Conservation (phyloP, 2,888 invertebrate genomes). For the Scaptomyza parva region DNA sequence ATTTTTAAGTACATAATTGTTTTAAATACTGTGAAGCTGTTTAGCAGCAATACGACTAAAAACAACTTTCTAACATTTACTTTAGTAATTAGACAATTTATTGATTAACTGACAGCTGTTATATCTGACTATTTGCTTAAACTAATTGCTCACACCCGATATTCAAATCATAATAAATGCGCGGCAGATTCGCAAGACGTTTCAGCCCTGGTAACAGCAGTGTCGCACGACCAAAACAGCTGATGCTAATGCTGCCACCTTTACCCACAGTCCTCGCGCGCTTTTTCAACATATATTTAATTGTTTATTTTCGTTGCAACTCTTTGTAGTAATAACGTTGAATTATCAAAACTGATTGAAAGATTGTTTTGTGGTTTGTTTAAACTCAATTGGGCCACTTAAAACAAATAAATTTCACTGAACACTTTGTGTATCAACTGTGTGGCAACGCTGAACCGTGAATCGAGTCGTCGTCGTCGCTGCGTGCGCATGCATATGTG, state of each 20-base stretch:
- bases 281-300: constrained; percentile 4
- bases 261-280: constrained; percentile 27
- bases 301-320: background rate
- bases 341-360: background rate
- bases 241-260: constrained; percentile 42
- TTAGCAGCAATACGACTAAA: constrained; percentile 9
- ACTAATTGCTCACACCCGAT: background rate
- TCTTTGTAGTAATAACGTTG: background rate
- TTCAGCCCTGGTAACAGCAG: constrained; percentile 47
- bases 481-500: constrained; percentile 54
- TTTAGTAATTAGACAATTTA: constrained; percentile 24
- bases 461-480: constrained; percentile 46
- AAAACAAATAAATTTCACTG: constrained; percentile 1
- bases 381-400: background rate
- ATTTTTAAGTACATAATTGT: background rate
- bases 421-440: background rate
- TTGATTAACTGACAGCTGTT: constrained; percentile 41
- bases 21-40: background rate
- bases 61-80: constrained; percentile 15
- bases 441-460: constrained; percentile 47
- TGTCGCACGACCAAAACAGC: constrained; percentile 45
- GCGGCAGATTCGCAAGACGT: constrained; percentile 6
- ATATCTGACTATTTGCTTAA: constrained; percentile 3
- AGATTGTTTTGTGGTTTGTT: background rate
- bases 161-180: constrained; percentile 20